These are phyloP conservation scores for Lacerta agilis DNA, from an alignment of 2,797 vertebrate genomes.

Conservation along the genomic window DNA sequence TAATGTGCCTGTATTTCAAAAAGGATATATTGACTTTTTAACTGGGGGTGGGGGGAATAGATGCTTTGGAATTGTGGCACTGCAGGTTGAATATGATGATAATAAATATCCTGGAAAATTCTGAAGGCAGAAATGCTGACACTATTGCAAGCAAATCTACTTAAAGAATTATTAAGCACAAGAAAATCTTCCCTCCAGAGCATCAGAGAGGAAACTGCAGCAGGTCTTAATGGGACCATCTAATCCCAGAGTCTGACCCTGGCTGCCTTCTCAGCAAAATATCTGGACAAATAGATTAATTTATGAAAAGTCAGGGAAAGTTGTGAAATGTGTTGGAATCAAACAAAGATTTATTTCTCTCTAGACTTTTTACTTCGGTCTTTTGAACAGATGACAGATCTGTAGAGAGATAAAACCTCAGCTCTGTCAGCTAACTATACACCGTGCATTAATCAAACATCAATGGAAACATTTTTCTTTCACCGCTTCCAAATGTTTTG, in stretches of 20 bases:
- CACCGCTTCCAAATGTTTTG: slow-evolving; percentile 6
- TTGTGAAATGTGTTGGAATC: slow-evolving; percentile 29
- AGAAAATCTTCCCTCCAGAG: slow-evolving; percentile 25
- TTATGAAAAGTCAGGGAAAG: slow-evolving; percentile 37
- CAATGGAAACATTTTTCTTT: background rate
- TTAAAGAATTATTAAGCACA: slow-evolving; percentile 43
- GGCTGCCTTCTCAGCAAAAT: slow-evolving; percentile 38
- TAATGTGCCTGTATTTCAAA: background rate
- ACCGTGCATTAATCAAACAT: slow-evolving; percentile 14
- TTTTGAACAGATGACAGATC: slow-evolving; percentile 24
- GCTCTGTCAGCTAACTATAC: slow-evolving; percentile 21
- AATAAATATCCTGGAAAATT: slow-evolving; percentile 36
- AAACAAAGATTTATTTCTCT: slow-evolving; percentile 31
- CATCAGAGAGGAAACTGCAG: slow-evolving; percentile 6
- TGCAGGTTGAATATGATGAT: slow-evolving; percentile 10
- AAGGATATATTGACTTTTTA: slow-evolving; percentile 22
- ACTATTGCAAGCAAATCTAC: slow-evolving; percentile 34
- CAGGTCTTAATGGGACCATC: slow-evolving; percentile 4
- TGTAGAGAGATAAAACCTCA: slow-evolving; percentile 25
- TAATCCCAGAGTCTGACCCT: slow-evolving; percentile 7
- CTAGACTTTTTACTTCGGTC: background rate
- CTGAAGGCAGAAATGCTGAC: slow-evolving; percentile 38
- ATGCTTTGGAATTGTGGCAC: background rate
- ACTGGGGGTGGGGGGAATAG: background rate
- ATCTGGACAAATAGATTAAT: slow-evolving; percentile 35